phyloP scores from a whole-genome alignment of 2,797 vertebrate species.

The Phalanger gymnotis region DNA sequence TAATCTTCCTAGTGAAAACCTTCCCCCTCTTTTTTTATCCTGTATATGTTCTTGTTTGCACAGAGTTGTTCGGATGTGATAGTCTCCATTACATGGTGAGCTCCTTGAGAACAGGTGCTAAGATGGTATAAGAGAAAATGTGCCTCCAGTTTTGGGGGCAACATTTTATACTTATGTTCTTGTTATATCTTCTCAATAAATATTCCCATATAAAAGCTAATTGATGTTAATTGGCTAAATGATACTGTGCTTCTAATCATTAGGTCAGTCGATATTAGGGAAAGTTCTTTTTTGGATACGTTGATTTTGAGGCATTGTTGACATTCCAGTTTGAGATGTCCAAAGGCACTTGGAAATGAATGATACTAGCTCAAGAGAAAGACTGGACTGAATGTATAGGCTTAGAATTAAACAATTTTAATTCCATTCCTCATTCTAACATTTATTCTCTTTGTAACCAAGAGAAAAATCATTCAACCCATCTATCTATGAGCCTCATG shows the following conservation, averaged over 20 bases:
- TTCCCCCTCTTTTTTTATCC: neutral
- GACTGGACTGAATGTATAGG: neutral
- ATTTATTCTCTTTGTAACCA: neutral
- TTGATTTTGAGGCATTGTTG: neutral
- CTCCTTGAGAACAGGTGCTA: neutral
- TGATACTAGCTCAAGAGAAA: neutral
- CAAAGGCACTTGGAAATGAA: neutral
- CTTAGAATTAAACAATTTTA: neutral
- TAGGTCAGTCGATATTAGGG: neutral
- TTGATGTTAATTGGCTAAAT: neutral
- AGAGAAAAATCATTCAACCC: neutral
- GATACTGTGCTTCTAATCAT: neutral
- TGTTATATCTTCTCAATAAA: neutral
- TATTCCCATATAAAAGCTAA: neutral
- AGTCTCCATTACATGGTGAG: neutral
- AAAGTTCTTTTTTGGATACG: neutral
- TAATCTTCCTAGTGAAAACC: neutral
- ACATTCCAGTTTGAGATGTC: neutral
- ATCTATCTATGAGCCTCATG: neutral
- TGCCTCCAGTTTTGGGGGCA: neutral
- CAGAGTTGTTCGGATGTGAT: neutral
- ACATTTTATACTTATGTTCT: neutral
- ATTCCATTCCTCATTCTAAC: neutral
- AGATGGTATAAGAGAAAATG: neutral
- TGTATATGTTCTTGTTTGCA: neutral